Conservation (phyloP, 2,888 invertebrate genomes). For the Ochropacha duplaris region DNA sequence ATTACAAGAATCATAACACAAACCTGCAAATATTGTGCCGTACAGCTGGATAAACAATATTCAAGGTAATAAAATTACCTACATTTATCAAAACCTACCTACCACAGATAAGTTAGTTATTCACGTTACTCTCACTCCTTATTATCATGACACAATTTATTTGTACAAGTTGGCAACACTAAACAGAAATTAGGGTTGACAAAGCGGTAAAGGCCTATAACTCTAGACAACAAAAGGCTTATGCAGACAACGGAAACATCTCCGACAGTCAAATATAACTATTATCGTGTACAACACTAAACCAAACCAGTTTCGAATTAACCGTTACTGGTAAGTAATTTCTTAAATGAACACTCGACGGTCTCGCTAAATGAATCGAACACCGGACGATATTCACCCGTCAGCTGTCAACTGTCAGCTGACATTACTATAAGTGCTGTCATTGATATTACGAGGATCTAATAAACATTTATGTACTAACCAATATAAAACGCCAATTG, state of each 20-base stretch:
- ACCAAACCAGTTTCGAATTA: slow-evolving; percentile 64
- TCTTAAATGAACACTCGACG: slow-evolving; percentile 62
- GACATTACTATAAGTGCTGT: slow-evolving; percentile 21
- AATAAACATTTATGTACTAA: neutral
- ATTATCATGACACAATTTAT: neutral
- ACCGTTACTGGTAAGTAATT: slow-evolving; percentile 75
- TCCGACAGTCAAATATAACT: slow-evolving; percentile 35
- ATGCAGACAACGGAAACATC: slow-evolving; percentile 61
- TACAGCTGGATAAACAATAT: neutral
- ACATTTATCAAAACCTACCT: too few relatives aligned
- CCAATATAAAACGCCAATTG: neutral
- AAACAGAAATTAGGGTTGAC: neutral
- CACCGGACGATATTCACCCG: slow-evolving; percentile 18
- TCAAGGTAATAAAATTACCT: too few relatives aligned
- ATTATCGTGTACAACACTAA: slow-evolving; percentile 37
- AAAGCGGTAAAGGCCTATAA: neutral
- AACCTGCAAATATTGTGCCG: neutral
- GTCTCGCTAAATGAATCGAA: slow-evolving; percentile 53
- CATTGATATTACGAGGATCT: neutral
- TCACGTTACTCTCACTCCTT: too few relatives aligned
- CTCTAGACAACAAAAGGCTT: slow-evolving; percentile 14
- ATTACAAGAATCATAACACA: neutral
- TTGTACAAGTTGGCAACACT: neutral
- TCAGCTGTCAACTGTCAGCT: slow-evolving; percentile 29
- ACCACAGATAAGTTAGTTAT: too few relatives aligned